phyloP scores from a whole-genome alignment of 2,113 vertebrate species.

The Cephalopterus ornatus region DNA sequence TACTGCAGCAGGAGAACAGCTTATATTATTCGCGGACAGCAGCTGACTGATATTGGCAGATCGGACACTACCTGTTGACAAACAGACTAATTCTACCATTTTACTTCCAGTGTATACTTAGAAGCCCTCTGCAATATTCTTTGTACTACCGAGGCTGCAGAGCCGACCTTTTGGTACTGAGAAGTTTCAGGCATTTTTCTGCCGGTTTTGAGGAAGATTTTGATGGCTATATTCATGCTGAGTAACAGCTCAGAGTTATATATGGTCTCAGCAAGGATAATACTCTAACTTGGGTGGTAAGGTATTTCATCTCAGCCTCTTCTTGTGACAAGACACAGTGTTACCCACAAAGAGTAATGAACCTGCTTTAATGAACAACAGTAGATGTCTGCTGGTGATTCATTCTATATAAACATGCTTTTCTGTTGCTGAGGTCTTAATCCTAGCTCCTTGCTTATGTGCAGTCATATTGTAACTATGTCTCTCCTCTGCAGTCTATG shows the following conservation, averaged over 20 bases:
- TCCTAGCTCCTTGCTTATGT: neutral
- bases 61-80: neutral
- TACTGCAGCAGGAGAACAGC: neutral
- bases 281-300: accelerated
- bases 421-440: neutral
- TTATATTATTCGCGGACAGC: neutral
- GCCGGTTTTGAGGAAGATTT: neutral
- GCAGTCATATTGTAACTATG: neutral
- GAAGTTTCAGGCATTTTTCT: neutral
- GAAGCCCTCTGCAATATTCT: neutral
- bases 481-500: neutral
- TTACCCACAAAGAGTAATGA: neutral
- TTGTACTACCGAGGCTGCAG: neutral
- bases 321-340: neutral
- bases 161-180: neutral
- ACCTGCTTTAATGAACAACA: neutral
- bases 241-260: neutral
- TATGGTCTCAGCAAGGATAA: neutral
- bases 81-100: neutral
- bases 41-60: neutral
- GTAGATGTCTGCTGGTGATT: neutral
- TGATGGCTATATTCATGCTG: neutral
- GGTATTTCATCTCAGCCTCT: neutral
- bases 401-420: neutral
- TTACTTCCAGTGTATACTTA: neutral